Base-by-base conservation (phyloP, 2,797 vertebrate species). In the Atherinosoma microstoma region DNA sequence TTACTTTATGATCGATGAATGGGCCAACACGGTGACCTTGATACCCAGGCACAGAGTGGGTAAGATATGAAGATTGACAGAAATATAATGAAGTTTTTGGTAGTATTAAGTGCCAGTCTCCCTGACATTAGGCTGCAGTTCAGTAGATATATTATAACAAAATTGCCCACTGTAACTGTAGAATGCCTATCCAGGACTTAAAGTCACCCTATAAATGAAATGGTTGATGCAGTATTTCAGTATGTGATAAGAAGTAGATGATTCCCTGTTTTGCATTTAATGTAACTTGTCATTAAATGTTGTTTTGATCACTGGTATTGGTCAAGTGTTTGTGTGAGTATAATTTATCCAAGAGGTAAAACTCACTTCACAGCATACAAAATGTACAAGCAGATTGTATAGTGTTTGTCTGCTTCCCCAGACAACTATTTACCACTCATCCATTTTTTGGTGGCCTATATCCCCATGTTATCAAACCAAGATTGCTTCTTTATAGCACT, bases 401-500 rank as follows among this genome's bases (percentile, higher is more conserved):
- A 57, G 56, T 62, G 65, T 80, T 76, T 78, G 54, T 86, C 63
- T 75, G 64, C 30, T 67, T 64, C 73, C 70, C 59, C 69, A 85
- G 78, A 74, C 80, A 89, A 79, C 83, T 75, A 82, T 93, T 92
- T 91, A 77, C 76, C 85, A 84, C 65, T 69, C 74, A 78, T 58
- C 82, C 57, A 72, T 86, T 92, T 92, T 76, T 92, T 80, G 75
- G 70, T 70, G 76, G 87, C 80, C 82, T 75, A 67, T 77, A 89
- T 85, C 83, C 76, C 79, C 54, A 72, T 84, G 92, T 84, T 80
- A 90, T 91, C 53, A 67, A 88, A 86, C 80, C 58, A 42, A 93
- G 90, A 94, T 94, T 95, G 92, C 89, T 92, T 92, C 89, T 92
- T 92, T 83, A 94, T 94, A 89, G 88, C 89, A 87, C 68, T 68